These are phyloP conservation scores for Rotaria sp. DNA, from an alignment of 2,888 invertebrate genomes.

Conservation along the genomic window DNA sequence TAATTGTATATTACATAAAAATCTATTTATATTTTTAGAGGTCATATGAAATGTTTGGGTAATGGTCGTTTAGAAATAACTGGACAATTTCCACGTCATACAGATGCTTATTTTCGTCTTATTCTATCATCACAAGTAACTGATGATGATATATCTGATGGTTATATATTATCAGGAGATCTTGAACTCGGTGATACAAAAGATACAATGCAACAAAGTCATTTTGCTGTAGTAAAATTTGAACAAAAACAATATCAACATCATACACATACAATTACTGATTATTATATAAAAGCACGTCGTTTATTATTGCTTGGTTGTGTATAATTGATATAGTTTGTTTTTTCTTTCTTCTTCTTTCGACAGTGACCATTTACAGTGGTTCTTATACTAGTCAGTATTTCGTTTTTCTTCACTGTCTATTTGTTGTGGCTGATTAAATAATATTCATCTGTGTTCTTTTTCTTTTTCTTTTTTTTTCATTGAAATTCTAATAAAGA, in stretches of 20 bases:
- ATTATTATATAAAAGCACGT: background rate
- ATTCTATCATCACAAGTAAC: background rate
- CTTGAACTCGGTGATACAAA: conserved; percentile 6
- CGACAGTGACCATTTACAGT: background rate
- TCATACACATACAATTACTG: background rate
- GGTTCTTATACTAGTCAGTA: background rate
- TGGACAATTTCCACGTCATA: conserved; percentile 18
- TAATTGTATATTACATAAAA: background rate
- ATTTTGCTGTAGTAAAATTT: conserved; percentile 18
- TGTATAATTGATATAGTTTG: background rate
- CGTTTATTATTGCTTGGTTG: background rate
- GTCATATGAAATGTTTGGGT: conserved; percentile 27
- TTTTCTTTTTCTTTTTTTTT: background rate
- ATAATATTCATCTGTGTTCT: background rate
- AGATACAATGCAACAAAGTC: conserved; percentile 12
- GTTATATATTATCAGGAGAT: conserved; percentile 12
- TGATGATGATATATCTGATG: conserved; percentile 6
- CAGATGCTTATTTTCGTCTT: conserved; percentile 3
- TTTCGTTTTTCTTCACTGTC: background rate
- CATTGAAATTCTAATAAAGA: background rate
- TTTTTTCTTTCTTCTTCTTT: background rate
- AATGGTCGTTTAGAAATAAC: conserved; percentile 27
- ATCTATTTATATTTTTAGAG: background rate
- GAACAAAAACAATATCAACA: background rate
- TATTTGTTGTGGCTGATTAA: background rate